A percentile compares a stretch with the other conserved stretches of the same genome.
phyloP scores from a whole-genome alignment of 2,113 vertebrate species.

The Dolichotis patagonum region DNA sequence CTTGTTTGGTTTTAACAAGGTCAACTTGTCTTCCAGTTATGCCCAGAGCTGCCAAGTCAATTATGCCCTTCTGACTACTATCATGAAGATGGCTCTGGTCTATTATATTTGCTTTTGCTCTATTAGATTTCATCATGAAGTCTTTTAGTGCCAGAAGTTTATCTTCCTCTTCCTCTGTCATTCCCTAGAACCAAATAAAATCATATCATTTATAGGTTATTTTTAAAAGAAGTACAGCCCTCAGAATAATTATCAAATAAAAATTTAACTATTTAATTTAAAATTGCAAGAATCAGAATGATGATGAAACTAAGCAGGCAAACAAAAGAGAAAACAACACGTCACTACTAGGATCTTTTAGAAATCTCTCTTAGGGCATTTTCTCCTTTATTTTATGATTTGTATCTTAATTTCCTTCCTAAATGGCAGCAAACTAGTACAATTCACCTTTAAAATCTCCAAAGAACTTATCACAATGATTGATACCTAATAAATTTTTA shows the following conservation, averaged over 20 bases:
- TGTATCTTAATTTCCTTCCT: background rate
- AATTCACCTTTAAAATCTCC: background rate
- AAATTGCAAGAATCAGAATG: background rate
- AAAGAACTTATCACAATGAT: background rate
- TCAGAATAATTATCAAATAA: background rate
- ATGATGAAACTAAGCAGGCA: background rate
- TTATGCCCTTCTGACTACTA: conserved; percentile 91
- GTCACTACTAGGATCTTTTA: background rate
- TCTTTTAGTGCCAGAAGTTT: conserved; percentile 97
- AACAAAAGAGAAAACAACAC: background rate
- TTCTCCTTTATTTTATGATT: background rate
- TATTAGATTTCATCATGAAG: conserved; percentile 98
- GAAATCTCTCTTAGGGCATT: background rate
- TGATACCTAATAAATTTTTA: background rate
- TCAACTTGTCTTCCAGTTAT: conserved; percentile 96
- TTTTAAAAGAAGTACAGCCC: conserved; percentile 19
- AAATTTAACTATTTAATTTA: background rate
- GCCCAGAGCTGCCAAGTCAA: conserved; percentile 92
- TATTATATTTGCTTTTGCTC: conserved; percentile 96
- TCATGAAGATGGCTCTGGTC: conserved; percentile 95
- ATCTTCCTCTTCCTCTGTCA: conserved; percentile 98
- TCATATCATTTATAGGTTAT: background rate
- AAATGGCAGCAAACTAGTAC: background rate
- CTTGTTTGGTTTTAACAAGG: conserved; percentile 94
- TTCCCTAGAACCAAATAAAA: conserved; percentile 89